Percentiles rank a stretch among this genome's conserved stretches.
These are phyloP conservation scores for Melinaea menophilus DNA, from an alignment of 2,888 invertebrate species.

Conservation along the genomic window DNA sequence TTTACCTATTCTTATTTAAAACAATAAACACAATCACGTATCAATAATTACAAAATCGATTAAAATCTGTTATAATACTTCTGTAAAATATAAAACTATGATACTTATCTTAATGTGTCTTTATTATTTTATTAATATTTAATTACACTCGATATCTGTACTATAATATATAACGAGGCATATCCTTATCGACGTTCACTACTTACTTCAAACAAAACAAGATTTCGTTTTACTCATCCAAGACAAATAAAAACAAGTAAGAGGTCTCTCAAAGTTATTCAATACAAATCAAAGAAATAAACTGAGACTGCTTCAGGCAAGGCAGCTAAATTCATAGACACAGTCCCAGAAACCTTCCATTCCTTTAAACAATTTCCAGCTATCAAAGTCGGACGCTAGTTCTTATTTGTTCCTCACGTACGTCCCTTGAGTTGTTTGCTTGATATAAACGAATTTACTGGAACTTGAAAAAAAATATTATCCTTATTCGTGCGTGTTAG, in stretches of 20 bases:
- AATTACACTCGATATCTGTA: no score
- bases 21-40: neutral
- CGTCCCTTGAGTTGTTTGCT: conserved; percentile 19
- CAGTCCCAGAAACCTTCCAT: conserved; percentile 6
- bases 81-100: no score
- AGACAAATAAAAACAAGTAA: neutral
- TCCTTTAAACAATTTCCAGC: conserved; percentile 20
- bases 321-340: neutral
- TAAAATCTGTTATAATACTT: no score
- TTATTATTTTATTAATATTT: no score
- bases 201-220: no score
- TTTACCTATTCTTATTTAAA: conserved; percentile 12
- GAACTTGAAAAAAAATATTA: neutral
- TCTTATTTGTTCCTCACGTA: conserved; percentile 17
- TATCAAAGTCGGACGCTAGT: conserved; percentile 13
- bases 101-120: no score
- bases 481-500: neutral
- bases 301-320: conserved; percentile 4
- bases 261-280: neutral
- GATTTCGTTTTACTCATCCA: neutral
- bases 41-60: neutral
- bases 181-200: no score
- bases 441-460: conserved; percentile 16
- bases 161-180: no score
- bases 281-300: conserved; percentile 4